These are phyloP conservation scores for Ceuthmochares aereus DNA, from an alignment of 2,113 vertebrate genomes.

Conservation along the genomic window DNA sequence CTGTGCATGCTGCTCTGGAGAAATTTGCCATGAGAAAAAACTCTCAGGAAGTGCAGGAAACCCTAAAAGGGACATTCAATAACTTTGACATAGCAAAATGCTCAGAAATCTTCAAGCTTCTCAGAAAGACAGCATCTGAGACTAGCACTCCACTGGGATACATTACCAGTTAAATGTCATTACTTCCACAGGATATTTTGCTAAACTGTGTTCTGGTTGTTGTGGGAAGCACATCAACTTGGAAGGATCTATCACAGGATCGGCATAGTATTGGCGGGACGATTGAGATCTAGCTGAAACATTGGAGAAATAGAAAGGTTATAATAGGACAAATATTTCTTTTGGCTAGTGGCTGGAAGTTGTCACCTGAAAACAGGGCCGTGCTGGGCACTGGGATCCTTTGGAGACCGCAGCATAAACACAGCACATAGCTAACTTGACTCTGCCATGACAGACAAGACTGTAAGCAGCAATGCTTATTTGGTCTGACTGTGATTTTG, in stretches of 20 bases:
- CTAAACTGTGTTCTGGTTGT: neutral
- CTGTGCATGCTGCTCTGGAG: neutral
- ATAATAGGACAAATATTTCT: neutral
- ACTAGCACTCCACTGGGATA: neutral
- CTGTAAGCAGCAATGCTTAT: neutral
- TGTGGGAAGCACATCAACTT: neutral
- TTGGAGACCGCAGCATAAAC: neutral
- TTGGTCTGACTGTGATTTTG: constrained; percentile 50
- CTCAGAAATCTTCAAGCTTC: neutral
- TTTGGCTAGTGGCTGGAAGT: neutral
- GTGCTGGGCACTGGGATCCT: neutral
- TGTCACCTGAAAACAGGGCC: neutral
- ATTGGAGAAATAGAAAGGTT: neutral
- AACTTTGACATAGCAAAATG: neutral
- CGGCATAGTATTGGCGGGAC: neutral
- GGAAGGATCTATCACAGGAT: neutral
- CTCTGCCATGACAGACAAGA: neutral
- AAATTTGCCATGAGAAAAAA: neutral
- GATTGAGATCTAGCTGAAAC: neutral
- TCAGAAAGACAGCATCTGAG: neutral
- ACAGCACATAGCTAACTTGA: neutral
- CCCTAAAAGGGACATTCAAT: neutral
- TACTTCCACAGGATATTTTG: constrained; percentile 26
- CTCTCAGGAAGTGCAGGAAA: neutral
- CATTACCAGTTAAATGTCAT: neutral